Evolutionary conservation across 2,888 invertebrate genomes (phyloP).

Genomic region (Ormyrus nitidulus): DNA sequence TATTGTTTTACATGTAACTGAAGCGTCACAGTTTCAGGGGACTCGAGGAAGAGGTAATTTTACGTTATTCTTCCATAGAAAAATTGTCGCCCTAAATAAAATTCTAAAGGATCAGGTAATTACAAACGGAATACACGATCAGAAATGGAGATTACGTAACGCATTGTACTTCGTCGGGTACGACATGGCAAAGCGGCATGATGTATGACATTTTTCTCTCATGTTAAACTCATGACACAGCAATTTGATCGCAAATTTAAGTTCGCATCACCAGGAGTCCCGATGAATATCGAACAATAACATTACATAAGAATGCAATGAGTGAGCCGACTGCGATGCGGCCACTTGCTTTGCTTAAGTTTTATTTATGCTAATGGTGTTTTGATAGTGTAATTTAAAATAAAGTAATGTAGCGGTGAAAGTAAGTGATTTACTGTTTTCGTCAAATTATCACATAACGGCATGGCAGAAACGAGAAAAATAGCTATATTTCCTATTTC

Average conservation of each 20-base stretch:
- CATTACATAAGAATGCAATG: conserved; percentile 39
- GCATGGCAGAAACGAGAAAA: not conserved
- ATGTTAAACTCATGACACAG: conserved; percentile 24
- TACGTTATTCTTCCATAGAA: too few species aligned
- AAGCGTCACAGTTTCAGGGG: too few species aligned
- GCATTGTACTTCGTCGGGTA: too few species aligned
- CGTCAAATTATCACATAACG: not conserved
- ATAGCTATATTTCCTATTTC: not conserved
- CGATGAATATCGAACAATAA: conserved; percentile 47
- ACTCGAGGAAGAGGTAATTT: too few species aligned
- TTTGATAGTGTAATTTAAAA: too few species aligned
- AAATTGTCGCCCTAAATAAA: too few species aligned
- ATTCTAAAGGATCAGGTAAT: too few species aligned
- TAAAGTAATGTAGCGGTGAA: too few species aligned
- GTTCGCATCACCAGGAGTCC: conserved; percentile 20
- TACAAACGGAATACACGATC: too few species aligned
- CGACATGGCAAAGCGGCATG: not conserved
- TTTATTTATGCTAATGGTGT: conserved; percentile 24
- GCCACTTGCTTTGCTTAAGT: conserved; percentile 2
- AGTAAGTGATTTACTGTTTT: too few species aligned
- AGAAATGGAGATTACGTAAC: too few species aligned
- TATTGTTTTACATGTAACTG: too few species aligned
- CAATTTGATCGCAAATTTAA: conserved; percentile 34
- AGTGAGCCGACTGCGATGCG: conserved; percentile 5
- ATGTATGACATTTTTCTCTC: conserved; percentile 34